Percentiles rank a stretch among this genome's conserved stretches.
Conservation (phyloP, 2,797 vertebrate species). For the Siniperca undulata region DNA sequence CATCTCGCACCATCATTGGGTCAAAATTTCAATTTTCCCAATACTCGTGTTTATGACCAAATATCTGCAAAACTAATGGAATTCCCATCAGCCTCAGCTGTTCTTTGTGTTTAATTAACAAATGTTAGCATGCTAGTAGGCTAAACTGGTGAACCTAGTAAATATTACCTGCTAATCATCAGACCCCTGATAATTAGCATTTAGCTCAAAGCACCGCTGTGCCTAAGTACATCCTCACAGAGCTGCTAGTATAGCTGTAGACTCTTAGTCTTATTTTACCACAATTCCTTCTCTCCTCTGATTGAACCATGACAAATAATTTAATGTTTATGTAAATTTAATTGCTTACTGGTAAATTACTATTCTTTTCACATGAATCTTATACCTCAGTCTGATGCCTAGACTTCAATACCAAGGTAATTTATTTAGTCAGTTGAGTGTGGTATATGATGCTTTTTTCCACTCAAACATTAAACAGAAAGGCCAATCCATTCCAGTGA, state of each 20-base stretch:
- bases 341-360: constrained; percentile 31
- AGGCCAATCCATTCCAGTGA: constrained; percentile 39
- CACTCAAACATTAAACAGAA: constrained; percentile 22
- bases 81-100: no score
- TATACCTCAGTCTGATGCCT: constrained; percentile 7
- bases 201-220: no score
- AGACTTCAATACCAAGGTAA: constrained; percentile 20
- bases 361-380: constrained; percentile 22
- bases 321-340: constrained; percentile 27
- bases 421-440: constrained; percentile 20
- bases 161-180: background rate
- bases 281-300: background rate
- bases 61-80: no score
- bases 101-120: background rate
- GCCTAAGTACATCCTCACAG: no score
- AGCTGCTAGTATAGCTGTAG: no score
- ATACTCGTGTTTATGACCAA: no score
- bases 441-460: constrained; percentile 1
- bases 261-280: no score
- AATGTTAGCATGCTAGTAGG: background rate
- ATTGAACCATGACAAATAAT: constrained; percentile 13
- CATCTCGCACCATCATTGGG: no score
- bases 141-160: background rate
- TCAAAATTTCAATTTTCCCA: no score
- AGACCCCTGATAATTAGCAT: no score